Conservation (phyloP, 2,888 invertebrate species). For the Resseliella maxima region DNA sequence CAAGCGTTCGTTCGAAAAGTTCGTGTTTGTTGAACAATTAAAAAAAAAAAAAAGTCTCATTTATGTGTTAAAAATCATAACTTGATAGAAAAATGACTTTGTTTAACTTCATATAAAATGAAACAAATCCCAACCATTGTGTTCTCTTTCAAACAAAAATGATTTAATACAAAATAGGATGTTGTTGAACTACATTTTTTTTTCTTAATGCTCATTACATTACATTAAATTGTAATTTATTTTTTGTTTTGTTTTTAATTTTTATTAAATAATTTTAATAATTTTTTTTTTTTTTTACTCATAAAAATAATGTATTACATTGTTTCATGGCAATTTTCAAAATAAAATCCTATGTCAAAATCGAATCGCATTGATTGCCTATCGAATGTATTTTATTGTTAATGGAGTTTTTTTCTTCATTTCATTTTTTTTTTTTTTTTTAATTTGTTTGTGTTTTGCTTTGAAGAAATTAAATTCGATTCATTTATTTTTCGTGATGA, state of each 20-base stretch:
- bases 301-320: slow-evolving; percentile 25
- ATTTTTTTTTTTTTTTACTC: not conserved
- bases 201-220: slow-evolving; percentile 20
- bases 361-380: not conserved
- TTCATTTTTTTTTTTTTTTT: too few relatives aligned
- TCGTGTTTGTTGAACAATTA: too few relatives aligned
- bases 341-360: not conserved
- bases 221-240: not conserved
- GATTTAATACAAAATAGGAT: slow-evolving; percentile 45
- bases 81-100: too few relatives aligned
- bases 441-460: too few relatives aligned
- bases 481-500: too few relatives aligned
- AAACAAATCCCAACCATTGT: not conserved
- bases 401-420: not conserved
- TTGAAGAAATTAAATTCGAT: too few relatives aligned
- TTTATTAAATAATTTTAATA: not conserved
- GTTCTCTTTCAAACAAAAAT: slow-evolving; percentile 47
- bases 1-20: too few relatives aligned
- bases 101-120: not conserved
- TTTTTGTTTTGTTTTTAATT: not conserved
- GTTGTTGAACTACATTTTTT: not conserved
- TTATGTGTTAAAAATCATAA: too few relatives aligned
- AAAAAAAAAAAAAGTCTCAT: too few relatives aligned
- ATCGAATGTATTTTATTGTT: not conserved
- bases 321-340: not conserved